These are phyloP conservation scores for Nemotelus nigrinus DNA, from an alignment of 2,888 invertebrate genomes.

Conservation along the genomic window DNA sequence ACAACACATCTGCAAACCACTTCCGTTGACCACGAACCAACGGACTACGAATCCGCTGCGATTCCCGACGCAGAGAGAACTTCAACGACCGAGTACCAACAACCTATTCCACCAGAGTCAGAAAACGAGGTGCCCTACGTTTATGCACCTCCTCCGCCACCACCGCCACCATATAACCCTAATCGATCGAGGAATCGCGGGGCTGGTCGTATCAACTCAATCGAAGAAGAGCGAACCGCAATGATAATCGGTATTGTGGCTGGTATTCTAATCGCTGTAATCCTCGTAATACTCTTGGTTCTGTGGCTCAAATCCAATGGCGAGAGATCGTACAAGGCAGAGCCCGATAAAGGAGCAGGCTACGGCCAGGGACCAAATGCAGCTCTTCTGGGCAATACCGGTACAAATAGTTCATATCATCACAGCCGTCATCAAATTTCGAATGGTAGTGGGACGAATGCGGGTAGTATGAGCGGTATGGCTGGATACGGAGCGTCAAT, in stretches of 20 bases:
- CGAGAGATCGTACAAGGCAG: conserved; percentile 92
- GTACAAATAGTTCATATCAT: conserved; percentile 66
- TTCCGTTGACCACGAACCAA: conserved; percentile 61
- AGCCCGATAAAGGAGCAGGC: conserved; percentile 78
- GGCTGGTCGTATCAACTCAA: conserved; percentile 70
- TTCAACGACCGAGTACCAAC: conserved; percentile 54
- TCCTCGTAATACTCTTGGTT: conserved; percentile 88
- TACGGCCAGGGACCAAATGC: conserved; percentile 84
- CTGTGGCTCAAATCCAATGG: conserved; percentile 87
- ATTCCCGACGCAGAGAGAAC: conserved; percentile 55
- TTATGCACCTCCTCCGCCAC: conserved; percentile 55
- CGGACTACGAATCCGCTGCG: conserved; percentile 59
- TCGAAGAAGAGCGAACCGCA: conserved; percentile 78
- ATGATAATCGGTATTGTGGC: conserved; percentile 90
- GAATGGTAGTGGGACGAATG: conserved; percentile 47
- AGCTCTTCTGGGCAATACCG: conserved; percentile 75
- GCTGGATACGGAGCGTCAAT: conserved; percentile 57
- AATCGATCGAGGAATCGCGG: conserved; percentile 62
- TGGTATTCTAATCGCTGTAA: conserved; percentile 88
- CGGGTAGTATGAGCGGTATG: conserved; percentile 54
- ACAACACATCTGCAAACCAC: conserved; percentile 59
- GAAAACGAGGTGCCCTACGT: conserved; percentile 56
- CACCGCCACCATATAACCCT: conserved; percentile 60
- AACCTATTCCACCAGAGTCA: conserved; percentile 51
- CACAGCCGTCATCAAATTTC: conserved; percentile 62